These are phyloP conservation scores for Sinosuthora webbiana DNA, from an alignment of 2,113 vertebrate genomes.

Conservation along the genomic window DNA sequence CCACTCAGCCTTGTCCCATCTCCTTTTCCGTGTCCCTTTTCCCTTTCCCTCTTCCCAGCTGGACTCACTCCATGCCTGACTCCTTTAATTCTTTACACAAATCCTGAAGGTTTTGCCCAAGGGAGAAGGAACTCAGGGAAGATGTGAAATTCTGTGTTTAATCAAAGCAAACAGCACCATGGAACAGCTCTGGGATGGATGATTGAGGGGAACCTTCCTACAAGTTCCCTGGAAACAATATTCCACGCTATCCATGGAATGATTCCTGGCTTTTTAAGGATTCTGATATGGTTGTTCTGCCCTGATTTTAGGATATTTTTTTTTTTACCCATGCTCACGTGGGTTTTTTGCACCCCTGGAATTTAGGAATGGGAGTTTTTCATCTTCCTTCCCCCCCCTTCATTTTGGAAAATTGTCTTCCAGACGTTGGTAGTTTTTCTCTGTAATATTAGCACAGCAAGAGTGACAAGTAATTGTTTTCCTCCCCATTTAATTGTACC, in stretches of 20 bases:
- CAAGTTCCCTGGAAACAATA: not conserved
- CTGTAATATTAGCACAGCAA: not conserved
- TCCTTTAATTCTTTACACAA: not conserved
- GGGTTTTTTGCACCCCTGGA: not conserved
- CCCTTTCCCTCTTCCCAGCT: not conserved
- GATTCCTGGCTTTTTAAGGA: not conserved
- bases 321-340: not conserved
- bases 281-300: not conserved
- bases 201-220: not conserved
- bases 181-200: not conserved
- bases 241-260: rapidly evolving
- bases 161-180: not conserved
- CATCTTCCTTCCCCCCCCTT: not conserved
- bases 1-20: rapidly evolving
- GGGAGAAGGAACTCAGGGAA: not conserved
- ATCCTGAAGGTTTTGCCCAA: not conserved
- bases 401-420: not conserved
- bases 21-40: not conserved
- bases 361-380: not conserved
- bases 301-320: not conserved
- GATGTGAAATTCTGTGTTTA: not conserved
- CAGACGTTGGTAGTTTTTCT: not conserved
- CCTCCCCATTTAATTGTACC: conserved; percentile 5
- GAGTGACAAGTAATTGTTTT: conserved; percentile 6
- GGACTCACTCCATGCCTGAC: not conserved